Evolutionary conservation across 2,888 invertebrate species (phyloP).

Genomic region (Protophormia terraenovae): DNA sequence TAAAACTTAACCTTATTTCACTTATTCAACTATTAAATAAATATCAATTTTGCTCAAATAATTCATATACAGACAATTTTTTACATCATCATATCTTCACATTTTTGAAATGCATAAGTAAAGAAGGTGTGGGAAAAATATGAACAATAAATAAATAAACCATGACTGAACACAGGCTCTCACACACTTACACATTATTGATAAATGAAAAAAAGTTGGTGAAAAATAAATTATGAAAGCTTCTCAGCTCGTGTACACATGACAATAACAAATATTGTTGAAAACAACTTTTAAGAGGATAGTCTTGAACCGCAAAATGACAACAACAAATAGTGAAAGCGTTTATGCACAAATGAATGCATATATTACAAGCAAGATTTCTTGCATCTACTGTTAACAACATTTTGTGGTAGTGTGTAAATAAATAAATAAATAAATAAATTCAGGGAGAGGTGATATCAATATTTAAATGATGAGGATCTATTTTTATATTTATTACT

Average conservation of each 20-base stretch:
- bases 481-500: too few relatives aligned
- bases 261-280: background rate
- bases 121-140: background rate
- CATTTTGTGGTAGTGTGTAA: too few relatives aligned
- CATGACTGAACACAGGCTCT: background rate
- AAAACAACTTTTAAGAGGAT: background rate
- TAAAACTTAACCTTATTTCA: background rate
- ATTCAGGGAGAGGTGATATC: too few relatives aligned
- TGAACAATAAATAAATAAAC: slow-evolving; percentile 14
- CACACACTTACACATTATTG: background rate
- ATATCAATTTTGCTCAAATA: background rate
- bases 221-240: background rate
- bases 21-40: background rate
- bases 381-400: background rate
- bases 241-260: background rate
- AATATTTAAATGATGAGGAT: too few relatives aligned
- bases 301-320: slow-evolving; percentile 6
- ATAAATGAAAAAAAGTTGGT: slow-evolving; percentile 14
- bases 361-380: background rate
- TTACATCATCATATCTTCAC: background rate
- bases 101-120: background rate
- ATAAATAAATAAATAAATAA: too few relatives aligned
- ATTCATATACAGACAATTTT: background rate
- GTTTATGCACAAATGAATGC: slow-evolving; percentile 7
- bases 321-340: background rate